Evolutionary conservation across 2,113 vertebrate genomes (phyloP), one percentile per base, ranked within the genome.

Genomic region (Clarias magur): DNA sequence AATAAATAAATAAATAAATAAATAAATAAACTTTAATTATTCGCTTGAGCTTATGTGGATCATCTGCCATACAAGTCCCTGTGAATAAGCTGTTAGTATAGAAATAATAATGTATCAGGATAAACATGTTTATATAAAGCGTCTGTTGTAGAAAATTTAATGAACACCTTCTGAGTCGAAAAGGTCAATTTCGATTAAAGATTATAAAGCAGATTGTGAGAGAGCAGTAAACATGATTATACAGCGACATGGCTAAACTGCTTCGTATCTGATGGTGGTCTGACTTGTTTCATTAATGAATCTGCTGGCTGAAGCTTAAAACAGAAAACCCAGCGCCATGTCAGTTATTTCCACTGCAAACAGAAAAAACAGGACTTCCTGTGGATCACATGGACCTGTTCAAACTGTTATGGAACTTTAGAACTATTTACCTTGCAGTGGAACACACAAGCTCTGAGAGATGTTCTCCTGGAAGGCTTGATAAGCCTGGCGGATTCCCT

Each of bases 401-500:
- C n/a, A 30, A 10, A 83, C 34, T 23, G 42, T 27, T 72, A 23
- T 38, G 54, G 54, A 60, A 10, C 48, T 27, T 11, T 62, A 53
- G 38, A 27, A 59, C 15, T 10, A 27, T n/a, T 63, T 82, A 93
- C 86, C 92, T 93, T 92, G 87, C 56, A 90, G 80, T 88, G 88
- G 87, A 85, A 80, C 91, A 91, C 88, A 94, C 5, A 93, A 79
- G 88, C 89, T 89, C 78, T 88, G 48, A 38, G 85, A 89, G 81
- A 90, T 82, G 88, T 90, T 94, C 78, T 93, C 89, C 87, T 94
- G 90, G 90, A 94, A 94, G 86, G 83, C 90, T n/a, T 89, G 89
- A 84, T 91, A 92, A 42, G 91, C 88, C 91, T 92, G 85, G 21
- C 90, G 92, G 85, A 93, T 89, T 7, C 86, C 89, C 86, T 90